These are phyloP conservation scores for Pseudonaja textilis DNA, from an alignment of 2,113 vertebrate species.

Conservation along the genomic window DNA sequence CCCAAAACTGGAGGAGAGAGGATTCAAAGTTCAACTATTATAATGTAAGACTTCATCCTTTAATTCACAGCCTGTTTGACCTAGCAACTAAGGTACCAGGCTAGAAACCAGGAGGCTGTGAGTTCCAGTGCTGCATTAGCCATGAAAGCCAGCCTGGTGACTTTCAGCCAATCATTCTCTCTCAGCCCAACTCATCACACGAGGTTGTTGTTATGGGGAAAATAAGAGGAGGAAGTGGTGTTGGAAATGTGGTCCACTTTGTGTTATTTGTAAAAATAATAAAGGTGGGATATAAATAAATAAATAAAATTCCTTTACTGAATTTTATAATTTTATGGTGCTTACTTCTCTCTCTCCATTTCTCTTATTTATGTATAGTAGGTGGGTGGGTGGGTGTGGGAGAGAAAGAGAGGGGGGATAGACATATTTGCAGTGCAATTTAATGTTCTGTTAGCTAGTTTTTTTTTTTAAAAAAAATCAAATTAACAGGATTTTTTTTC, in stretches of 20 bases:
- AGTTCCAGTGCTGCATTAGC: background rate
- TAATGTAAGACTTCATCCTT: background rate
- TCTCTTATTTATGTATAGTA: background rate
- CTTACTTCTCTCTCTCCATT: background rate
- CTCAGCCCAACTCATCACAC: background rate
- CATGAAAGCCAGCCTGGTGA: background rate
- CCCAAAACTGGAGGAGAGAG: background rate
- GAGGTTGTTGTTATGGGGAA: background rate
- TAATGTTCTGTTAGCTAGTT: background rate
- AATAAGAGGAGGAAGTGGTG: background rate
- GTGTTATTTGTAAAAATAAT: background rate
- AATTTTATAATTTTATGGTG: background rate
- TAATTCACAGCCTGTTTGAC: background rate
- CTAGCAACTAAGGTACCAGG: background rate
- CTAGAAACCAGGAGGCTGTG: background rate
- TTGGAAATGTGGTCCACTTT: background rate
- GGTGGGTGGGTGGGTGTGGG: no score
- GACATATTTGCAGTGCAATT: background rate
- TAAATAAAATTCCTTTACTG: background rate
- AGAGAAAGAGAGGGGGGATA: background rate
- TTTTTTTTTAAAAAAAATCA: background rate
- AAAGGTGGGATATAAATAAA: no score
- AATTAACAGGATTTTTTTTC: background rate
- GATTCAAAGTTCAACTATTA: background rate
- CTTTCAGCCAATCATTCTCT: background rate